Percentiles rank a stretch among this genome's conserved stretches.
Evolutionary conservation across 2,888 invertebrate species (phyloP).

Genomic region (Icerya purchasi): DNA sequence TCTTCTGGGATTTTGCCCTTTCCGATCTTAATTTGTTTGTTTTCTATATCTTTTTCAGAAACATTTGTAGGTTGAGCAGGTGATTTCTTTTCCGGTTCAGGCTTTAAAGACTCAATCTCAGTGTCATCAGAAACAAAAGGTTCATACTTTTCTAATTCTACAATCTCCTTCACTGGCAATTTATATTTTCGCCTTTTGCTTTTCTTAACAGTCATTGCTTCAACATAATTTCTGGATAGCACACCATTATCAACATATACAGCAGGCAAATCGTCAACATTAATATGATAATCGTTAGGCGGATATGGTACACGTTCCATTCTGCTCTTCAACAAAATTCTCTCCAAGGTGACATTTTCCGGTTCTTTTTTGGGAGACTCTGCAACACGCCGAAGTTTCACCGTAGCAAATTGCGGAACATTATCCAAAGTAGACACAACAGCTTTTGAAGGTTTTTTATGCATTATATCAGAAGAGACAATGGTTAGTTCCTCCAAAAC

Average conservation of each 20-base stretch:
- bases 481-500: background rate
- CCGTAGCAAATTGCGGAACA: slow-evolving; percentile 37
- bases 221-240: slow-evolving; percentile 21
- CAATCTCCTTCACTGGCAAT: slow-evolving; percentile 18
- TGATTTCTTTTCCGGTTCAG: slow-evolving; percentile 15
- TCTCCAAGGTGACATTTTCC: slow-evolving; percentile 32
- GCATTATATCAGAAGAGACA: no score
- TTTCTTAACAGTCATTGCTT: slow-evolving; percentile 21
- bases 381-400: slow-evolving; percentile 26
- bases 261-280: slow-evolving; percentile 23
- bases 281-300: slow-evolving; percentile 23
- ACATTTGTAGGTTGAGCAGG: slow-evolving; percentile 20
- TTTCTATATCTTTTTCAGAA: slow-evolving; percentile 26
- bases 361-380: slow-evolving; percentile 30
- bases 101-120: slow-evolving; percentile 22
- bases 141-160: slow-evolving; percentile 18
- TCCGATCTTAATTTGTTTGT: slow-evolving; percentile 28
- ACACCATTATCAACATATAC: slow-evolving; percentile 21
- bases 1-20: slow-evolving; percentile 30
- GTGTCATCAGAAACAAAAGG: slow-evolving; percentile 15
- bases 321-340: slow-evolving; percentile 45
- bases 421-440: slow-evolving; percentile 34
- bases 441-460: slow-evolving; percentile 3
- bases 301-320: slow-evolving; percentile 34
- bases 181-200: slow-evolving; percentile 19